A percentile compares a stretch with the other conserved stretches of the same genome.
Conservation (phyloP, 2,888 invertebrate genomes). For the Aplocera efformata region DNA sequence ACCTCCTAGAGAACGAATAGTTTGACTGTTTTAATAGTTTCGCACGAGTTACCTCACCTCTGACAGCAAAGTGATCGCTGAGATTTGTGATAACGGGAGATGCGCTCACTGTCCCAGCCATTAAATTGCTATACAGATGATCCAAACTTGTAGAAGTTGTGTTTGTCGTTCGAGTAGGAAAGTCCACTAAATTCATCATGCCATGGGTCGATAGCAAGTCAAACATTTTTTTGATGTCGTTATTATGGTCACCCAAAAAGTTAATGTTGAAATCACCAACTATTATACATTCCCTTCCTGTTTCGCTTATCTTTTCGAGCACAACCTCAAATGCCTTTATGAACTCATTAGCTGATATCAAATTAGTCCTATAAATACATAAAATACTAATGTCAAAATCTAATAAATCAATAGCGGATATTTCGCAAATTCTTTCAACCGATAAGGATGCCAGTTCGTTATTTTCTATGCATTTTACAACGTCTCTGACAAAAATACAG, state of each 20-base stretch:
- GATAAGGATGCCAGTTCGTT: not conserved
- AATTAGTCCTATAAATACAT: constrained; percentile 9
- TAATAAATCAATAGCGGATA: constrained; percentile 10
- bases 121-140: constrained; percentile 4
- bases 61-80: constrained; percentile 4
- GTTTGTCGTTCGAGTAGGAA: constrained; percentile 1
- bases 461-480: constrained; percentile 2
- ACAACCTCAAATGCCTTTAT: constrained; percentile 4
- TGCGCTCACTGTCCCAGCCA: not conserved
- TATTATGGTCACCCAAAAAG: not conserved
- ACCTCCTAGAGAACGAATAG: not conserved
- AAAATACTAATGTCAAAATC: constrained; percentile 5
- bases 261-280: no score
- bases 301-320: constrained; percentile 7
- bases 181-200: constrained; percentile 7
- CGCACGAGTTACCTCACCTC: not conserved
- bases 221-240: not conserved
- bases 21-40: not conserved
- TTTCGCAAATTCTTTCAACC: constrained; percentile 7
- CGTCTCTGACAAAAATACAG: constrained; percentile 5
- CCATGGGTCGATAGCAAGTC: constrained; percentile 1
- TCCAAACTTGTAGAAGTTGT: constrained; percentile 3
- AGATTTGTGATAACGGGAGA: constrained; percentile 4
- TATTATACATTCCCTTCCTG: constrained; percentile 3
- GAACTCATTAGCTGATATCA: constrained; percentile 3